phyloP scores from a whole-genome alignment of 2,113 vertebrate species.

The Cryptomyrus ogoouensis region DNA sequence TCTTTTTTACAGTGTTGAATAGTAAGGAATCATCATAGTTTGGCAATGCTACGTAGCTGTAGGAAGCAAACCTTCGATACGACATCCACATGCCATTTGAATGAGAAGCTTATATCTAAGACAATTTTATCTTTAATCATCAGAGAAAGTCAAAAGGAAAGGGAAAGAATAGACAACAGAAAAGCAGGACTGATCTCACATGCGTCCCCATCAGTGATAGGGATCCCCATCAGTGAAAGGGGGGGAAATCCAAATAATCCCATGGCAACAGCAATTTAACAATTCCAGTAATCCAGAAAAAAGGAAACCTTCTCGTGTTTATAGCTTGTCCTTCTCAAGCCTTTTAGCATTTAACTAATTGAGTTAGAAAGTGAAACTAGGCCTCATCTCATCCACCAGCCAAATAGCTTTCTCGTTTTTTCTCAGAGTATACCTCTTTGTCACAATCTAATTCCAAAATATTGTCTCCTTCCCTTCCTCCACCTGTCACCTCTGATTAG shows the following conservation, averaged over 20 bases:
- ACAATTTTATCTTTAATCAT: not conserved
- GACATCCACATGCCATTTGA: not conserved
- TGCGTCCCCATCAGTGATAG: not conserved
- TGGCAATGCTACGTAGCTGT: not conserved
- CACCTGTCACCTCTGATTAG: not conserved
- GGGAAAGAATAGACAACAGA: not conserved
- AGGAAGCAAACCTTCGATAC: not conserved
- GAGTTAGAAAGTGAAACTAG: not conserved
- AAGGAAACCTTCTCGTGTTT: not conserved
- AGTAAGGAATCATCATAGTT: not conserved
- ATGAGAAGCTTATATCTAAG: not conserved
- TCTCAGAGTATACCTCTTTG: not conserved
- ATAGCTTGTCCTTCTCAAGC: not conserved
- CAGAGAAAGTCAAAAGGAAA: not conserved
- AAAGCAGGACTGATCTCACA: not conserved
- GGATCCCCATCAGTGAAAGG: not conserved
- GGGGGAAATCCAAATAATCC: not conserved
- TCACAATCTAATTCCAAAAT: not conserved
- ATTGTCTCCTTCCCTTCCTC: not conserved
- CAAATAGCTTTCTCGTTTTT: not conserved
- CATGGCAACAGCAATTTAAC: not conserved
- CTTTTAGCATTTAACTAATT: not conserved
- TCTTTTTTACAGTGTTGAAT: no score
- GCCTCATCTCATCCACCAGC: not conserved
- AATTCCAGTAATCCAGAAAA: not conserved